A percentile compares a stretch with the other conserved stretches of the same genome.
phyloP scores from a whole-genome alignment of 1,140 invertebrate species.

The Stenopsyche tienmushanensis region DNA sequence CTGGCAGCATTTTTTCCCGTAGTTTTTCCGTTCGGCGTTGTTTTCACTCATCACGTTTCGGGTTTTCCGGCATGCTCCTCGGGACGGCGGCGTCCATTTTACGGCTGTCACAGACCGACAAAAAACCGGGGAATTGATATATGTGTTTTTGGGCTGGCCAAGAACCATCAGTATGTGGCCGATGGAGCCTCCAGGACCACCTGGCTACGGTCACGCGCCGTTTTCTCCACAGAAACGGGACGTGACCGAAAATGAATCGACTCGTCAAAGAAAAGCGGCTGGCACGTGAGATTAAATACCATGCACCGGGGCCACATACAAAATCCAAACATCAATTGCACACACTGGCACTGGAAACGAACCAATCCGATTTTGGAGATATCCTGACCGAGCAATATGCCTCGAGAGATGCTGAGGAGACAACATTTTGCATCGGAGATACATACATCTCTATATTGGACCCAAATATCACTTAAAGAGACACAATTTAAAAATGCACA shows the following conservation, averaged over 20 bases:
- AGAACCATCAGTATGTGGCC: conserved; percentile 8
- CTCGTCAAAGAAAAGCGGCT: conserved; percentile 7
- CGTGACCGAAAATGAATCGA: conserved; percentile 10
- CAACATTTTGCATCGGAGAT: too few relatives aligned
- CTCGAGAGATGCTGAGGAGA: too few relatives aligned
- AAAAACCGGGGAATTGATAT: not conserved
- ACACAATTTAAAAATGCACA: too few relatives aligned
- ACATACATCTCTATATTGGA: too few relatives aligned
- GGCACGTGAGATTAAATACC: conserved; percentile 12
- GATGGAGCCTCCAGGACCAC: not conserved
- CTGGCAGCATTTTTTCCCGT: too few relatives aligned
- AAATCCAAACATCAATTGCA: not conserved
- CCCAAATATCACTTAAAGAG: too few relatives aligned
- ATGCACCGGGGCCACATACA: too few relatives aligned
- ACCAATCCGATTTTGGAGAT: too few relatives aligned
- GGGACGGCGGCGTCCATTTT: conserved; percentile 1
- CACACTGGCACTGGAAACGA: not conserved
- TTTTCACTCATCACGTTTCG: conserved; percentile 4
- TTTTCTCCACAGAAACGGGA: conserved; percentile 4
- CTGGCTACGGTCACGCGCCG: conserved; percentile 22
- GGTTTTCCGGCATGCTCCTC: too few relatives aligned
- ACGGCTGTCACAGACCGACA: not conserved
- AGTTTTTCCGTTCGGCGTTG: not conserved
- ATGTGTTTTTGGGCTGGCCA: not conserved
- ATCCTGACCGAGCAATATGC: too few relatives aligned